These are phyloP conservation scores for Drosophila sordidula DNA, from an alignment of 2,888 invertebrate species.

Conservation along the genomic window DNA sequence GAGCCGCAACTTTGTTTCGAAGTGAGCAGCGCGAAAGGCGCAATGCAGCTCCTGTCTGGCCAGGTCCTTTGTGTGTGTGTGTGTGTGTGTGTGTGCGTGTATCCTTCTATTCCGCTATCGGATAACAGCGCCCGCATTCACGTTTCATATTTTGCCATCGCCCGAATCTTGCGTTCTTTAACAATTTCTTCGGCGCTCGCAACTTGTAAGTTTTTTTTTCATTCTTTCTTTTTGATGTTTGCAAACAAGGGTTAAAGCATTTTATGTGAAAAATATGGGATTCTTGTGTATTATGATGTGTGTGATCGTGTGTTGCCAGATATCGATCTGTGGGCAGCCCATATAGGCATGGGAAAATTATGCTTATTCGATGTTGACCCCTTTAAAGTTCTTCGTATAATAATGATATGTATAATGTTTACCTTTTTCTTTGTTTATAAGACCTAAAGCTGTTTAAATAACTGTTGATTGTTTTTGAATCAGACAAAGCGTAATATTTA, in stretches of 20 bases:
- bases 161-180: slow-evolving; percentile 39
- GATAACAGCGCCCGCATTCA: slow-evolving; percentile 81
- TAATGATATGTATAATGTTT: not conserved
- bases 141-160: slow-evolving; percentile 65
- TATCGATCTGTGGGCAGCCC: slow-evolving; percentile 61
- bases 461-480: not conserved
- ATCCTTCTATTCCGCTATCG: slow-evolving; percentile 76
- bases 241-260: slow-evolving; percentile 63
- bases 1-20: slow-evolving; percentile 72
- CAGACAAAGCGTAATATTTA: not conserved
- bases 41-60: slow-evolving; percentile 35
- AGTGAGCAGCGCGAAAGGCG: slow-evolving; percentile 53
- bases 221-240: slow-evolving; percentile 30
- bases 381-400: not conserved
- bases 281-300: slow-evolving; percentile 57
- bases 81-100: slow-evolving; percentile 13
- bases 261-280: slow-evolving; percentile 67
- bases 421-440: not conserved
- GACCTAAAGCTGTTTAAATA: too few relatives aligned
- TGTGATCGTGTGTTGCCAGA: slow-evolving; percentile 65
- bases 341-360: slow-evolving; percentile 65
- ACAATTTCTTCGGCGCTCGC: slow-evolving; percentile 37
- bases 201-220: slow-evolving; percentile 68
- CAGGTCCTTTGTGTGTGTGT: slow-evolving; percentile 35
- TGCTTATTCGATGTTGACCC: slow-evolving; percentile 14